Evolutionary conservation across 2,888 invertebrate species (phyloP).

Genomic region (Drosophila prostipennis): DNA sequence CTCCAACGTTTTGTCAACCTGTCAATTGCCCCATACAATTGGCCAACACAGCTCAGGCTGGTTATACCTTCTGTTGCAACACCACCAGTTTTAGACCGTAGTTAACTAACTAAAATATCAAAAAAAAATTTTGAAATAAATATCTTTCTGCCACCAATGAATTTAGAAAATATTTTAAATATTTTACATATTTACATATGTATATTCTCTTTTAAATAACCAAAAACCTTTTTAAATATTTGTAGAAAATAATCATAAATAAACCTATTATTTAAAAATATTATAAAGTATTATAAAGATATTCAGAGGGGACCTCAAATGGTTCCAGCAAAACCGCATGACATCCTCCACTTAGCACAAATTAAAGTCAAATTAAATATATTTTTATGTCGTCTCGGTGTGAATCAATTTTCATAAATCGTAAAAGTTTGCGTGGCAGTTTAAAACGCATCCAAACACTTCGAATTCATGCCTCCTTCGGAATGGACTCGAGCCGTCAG

Average conservation of each 20-base stretch:
- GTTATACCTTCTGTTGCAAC: conserved; percentile 40
- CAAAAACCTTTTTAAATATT: no score
- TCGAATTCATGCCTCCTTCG: conserved; percentile 26
- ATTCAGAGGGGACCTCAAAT: no score
- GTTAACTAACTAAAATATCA: no score
- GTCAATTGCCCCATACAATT: conserved; percentile 31
- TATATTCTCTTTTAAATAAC: no score
- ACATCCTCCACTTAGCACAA: conserved; percentile 21
- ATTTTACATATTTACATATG: no score
- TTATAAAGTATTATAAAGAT: no score
- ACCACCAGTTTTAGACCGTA: conserved; percentile 32
- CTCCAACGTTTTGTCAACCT: conserved; percentile 22
- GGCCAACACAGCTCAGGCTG: conserved; percentile 3
- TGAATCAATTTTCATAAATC: conserved; percentile 80
- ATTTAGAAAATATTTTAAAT: no score
- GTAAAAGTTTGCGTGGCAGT: conserved; percentile 52
- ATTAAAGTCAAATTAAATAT: conserved; percentile 54
- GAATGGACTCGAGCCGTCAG: conserved; percentile 50
- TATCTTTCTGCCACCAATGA: no score
- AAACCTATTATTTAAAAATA: no score
- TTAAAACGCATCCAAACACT: conserved; percentile 40
- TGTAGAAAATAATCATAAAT: no score
- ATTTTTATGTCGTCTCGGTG: conserved; percentile 29
- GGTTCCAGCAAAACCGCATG: not conserved
- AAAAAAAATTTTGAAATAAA: no score